These are phyloP conservation scores for Trinectes maculatus DNA, from an alignment of 2,113 vertebrate species.

Conservation along the genomic window DNA sequence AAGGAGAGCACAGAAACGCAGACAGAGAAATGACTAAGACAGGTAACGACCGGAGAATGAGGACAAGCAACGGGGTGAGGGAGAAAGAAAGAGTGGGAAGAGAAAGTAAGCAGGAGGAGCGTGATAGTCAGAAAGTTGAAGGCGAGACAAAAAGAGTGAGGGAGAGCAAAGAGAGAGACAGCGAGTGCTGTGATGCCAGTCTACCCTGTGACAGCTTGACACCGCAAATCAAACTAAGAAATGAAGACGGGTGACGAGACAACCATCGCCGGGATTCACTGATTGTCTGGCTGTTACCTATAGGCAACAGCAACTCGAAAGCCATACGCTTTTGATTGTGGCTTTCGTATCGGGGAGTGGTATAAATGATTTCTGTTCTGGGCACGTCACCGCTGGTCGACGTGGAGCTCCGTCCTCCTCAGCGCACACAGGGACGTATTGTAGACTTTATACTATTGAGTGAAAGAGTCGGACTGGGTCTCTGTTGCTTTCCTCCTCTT, in stretches of 20 bases:
- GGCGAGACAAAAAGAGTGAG: slow-evolving; percentile 43
- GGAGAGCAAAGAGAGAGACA: slow-evolving; percentile 51
- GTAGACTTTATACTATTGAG: slow-evolving; percentile 55
- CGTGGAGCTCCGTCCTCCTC: slow-evolving; percentile 45
- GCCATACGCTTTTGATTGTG: slow-evolving; percentile 61
- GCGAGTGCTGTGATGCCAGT: slow-evolving; percentile 48
- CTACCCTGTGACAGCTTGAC: slow-evolving; percentile 70
- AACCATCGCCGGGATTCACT: slow-evolving; percentile 64
- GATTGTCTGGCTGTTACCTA: slow-evolving; percentile 67
- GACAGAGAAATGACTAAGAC: slow-evolving; percentile 38
- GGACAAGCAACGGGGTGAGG: slow-evolving; percentile 43
- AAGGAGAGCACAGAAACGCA: slow-evolving; percentile 53
- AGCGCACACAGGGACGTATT: slow-evolving; percentile 55
- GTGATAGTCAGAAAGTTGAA: slow-evolving; percentile 33
- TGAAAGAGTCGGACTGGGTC: slow-evolving; percentile 58
- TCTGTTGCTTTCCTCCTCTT: slow-evolving; percentile 49
- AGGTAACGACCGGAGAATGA: slow-evolving; percentile 47
- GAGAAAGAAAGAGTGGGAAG: slow-evolving; percentile 47
- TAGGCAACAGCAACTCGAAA: slow-evolving; percentile 57
- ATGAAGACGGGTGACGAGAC: slow-evolving; percentile 75
- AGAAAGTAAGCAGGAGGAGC: slow-evolving; percentile 45
- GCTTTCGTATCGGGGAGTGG: slow-evolving; percentile 58
- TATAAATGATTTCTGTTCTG: slow-evolving; percentile 57
- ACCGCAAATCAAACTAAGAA: slow-evolving; percentile 70
- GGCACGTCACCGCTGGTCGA: slow-evolving; percentile 50